A percentile compares a stretch with the other conserved stretches of the same genome.
These are phyloP conservation scores for Furcula furcula DNA, from an alignment of 2,888 invertebrate genomes.

Conservation along the genomic window DNA sequence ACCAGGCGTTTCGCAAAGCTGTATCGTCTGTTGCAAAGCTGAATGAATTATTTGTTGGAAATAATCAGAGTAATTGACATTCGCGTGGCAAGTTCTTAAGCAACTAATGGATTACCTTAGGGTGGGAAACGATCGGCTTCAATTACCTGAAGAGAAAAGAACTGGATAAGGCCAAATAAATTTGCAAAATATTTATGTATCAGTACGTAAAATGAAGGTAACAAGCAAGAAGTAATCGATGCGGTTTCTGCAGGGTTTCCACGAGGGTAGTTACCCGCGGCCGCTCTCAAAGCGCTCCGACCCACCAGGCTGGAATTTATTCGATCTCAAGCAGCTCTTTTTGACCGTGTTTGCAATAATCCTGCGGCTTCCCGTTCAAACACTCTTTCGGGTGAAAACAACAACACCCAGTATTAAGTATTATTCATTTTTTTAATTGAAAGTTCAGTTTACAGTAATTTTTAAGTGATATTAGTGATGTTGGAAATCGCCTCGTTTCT, in stretches of 20 bases:
- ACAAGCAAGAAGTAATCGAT: conserved; percentile 4
- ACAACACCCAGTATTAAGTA: too few relatives aligned
- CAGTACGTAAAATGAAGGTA: conserved; percentile 2
- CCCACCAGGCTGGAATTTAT: conserved; percentile 35
- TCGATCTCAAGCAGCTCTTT: conserved; percentile 23
- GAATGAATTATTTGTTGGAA: too few relatives aligned
- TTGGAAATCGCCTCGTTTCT: too few relatives aligned
- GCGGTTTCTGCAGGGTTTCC: conserved; percentile 5
- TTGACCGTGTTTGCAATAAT: conserved; percentile 30
- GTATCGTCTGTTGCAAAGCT: not conserved
- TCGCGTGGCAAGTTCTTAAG: conserved; percentile 9
- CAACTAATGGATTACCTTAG: conserved; percentile 14
- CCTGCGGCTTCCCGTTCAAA: conserved; percentile 11
- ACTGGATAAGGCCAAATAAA: too few relatives aligned
- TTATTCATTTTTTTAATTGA: too few relatives aligned
- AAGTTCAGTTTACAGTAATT: too few relatives aligned
- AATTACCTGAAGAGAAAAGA: conserved; percentile 23
- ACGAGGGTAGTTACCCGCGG: conserved; percentile 20
- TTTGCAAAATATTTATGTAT: too few relatives aligned
- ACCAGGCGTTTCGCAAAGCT: not conserved
- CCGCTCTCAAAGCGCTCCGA: conserved; percentile 31
- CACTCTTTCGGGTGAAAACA: conserved; percentile 1
- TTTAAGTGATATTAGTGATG: too few relatives aligned
- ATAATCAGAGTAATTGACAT: conserved; percentile 4
- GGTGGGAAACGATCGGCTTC: conserved; percentile 6